Percentiles rank a stretch among this genome's conserved stretches.
Evolutionary conservation across 2,888 invertebrate species (phyloP).

Genomic region (Rugalucina vietnamica): DNA sequence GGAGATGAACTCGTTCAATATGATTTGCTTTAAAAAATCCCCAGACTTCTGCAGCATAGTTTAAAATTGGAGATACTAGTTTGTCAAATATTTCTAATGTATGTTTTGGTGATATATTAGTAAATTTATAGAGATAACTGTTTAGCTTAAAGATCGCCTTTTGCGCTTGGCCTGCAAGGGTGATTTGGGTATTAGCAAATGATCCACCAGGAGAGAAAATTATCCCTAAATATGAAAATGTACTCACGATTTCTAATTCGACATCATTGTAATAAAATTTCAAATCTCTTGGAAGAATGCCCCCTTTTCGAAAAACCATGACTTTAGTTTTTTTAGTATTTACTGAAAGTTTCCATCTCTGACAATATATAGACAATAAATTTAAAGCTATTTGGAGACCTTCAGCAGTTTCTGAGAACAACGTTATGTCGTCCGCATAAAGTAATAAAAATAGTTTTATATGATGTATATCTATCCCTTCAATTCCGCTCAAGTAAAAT

Average conservation of each 20-base stretch:
- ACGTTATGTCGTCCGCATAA: slow-evolving; percentile 1
- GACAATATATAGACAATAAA: background rate
- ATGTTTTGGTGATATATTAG: background rate
- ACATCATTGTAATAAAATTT: background rate
- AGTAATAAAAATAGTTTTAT: slow-evolving; percentile 3
- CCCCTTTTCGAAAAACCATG: background rate
- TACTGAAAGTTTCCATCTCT: background rate
- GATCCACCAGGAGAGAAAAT: background rate
- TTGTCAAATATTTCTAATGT: background rate
- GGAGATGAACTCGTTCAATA: background rate
- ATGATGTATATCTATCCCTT: background rate
- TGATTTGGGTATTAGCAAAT: background rate
- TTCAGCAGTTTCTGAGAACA: background rate
- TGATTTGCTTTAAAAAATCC: background rate
- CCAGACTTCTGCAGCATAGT: background rate
- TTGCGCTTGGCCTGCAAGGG: background rate
- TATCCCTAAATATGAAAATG: background rate
- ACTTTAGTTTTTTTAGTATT: slow-evolving; percentile 12
- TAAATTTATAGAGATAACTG: background rate
- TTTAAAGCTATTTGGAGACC: background rate
- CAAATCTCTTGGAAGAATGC: background rate
- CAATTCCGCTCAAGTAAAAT: background rate
- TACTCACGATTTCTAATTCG: background rate
- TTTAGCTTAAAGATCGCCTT: background rate
- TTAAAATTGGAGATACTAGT: background rate